Evolutionary conservation across 2,888 invertebrate species (phyloP).

Genomic region (Aphidius colemani): DNA sequence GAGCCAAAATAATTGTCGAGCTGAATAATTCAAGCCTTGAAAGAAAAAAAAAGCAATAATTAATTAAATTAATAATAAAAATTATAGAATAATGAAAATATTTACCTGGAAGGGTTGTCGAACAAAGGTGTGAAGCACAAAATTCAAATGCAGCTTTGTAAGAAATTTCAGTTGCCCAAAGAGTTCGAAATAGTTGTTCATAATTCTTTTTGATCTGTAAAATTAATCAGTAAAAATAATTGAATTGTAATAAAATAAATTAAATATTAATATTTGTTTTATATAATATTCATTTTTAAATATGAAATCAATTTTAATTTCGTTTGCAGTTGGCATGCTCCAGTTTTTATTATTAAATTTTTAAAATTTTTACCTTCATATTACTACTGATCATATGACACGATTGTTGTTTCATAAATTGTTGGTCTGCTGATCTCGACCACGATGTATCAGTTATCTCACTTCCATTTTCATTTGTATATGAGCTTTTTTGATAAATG

Average conservation of each 20-base stretch:
- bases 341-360: slow-evolving; percentile 22
- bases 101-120: slow-evolving; percentile 29
- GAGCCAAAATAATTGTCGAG: slow-evolving; percentile 36
- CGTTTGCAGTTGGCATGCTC: too few species aligned
- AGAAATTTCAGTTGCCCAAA: slow-evolving; percentile 31
- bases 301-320: slow-evolving; percentile 28
- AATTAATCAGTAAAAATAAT: slow-evolving; percentile 23
- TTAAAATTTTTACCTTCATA: slow-evolving; percentile 31
- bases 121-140: slow-evolving; percentile 4
- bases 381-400: slow-evolving; percentile 29
- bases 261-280: slow-evolving; percentile 25
- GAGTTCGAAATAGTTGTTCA: too few species aligned
- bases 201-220: background rate
- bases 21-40: slow-evolving; percentile 29
- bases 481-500: slow-evolving; percentile 34
- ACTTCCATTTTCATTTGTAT: slow-evolving; percentile 29
- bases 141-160: slow-evolving; percentile 31
- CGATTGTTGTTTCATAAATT: slow-evolving; percentile 32
- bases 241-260: slow-evolving; percentile 18
- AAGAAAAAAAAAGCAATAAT: too few species aligned
- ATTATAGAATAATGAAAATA: background rate
- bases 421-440: slow-evolving; percentile 33
- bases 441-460: slow-evolving; percentile 33
- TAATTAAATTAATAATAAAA: too few species aligned
- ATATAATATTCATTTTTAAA: slow-evolving; percentile 20